A percentile compares a stretch with the other conserved stretches of the same genome.
Evolutionary conservation across 2,113 vertebrate genomes (phyloP).

Genomic region (Phaetusa simplex): DNA sequence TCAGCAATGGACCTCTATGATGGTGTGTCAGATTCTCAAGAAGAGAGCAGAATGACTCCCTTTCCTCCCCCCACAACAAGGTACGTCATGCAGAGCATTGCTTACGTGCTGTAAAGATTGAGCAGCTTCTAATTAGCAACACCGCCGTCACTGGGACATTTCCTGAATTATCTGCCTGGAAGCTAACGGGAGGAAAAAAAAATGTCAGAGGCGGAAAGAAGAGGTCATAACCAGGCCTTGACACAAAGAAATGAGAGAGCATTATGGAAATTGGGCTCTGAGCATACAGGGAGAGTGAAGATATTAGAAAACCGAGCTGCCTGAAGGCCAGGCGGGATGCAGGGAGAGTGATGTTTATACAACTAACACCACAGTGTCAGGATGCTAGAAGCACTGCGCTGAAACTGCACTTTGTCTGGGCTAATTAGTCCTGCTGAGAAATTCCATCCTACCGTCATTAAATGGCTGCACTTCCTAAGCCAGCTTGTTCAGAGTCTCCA

Average conservation of each 20-base stretch:
- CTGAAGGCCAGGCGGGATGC: not conserved
- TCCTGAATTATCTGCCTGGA: not conserved
- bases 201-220: not conserved
- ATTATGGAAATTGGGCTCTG: not conserved
- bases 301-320: not conserved
- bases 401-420: not conserved
- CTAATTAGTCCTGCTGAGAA: constrained; percentile 40
- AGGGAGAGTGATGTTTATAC: not conserved
- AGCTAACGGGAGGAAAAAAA: not conserved
- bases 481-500: not conserved
- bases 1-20: not conserved
- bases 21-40: not conserved
- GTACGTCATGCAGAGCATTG: not conserved
- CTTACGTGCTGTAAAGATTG: not conserved
- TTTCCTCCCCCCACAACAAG: not conserved
- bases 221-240: not conserved
- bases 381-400: not conserved
- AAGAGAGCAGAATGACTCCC: not conserved
- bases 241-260: not conserved
- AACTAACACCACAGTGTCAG: not conserved
- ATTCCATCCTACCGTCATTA: not conserved
- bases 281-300: not conserved
- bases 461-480: not conserved
- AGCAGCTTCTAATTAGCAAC: not conserved
- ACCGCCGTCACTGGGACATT: not conserved